Percentiles rank a stretch among this genome's conserved stretches.
phyloP scores from a whole-genome alignment of 2,113 vertebrate genomes.

The Pituophis catenifer region DNA sequence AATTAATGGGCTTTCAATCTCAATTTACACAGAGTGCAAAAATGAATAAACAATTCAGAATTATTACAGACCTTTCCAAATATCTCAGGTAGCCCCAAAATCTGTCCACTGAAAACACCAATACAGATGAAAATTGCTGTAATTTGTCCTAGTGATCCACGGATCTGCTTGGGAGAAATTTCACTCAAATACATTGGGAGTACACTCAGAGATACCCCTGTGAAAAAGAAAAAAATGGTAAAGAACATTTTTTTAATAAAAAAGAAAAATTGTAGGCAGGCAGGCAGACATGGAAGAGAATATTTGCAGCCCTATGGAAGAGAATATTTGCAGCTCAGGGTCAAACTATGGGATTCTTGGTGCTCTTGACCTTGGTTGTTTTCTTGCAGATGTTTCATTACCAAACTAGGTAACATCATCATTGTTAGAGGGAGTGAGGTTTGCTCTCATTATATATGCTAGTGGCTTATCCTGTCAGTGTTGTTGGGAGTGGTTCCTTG shows the following conservation, averaged over 20 bases:
- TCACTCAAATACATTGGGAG: constrained; percentile 95
- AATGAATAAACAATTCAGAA: not conserved
- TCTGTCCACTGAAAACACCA: constrained; percentile 87
- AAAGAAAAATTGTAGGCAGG: not conserved
- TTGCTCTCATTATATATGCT: not conserved
- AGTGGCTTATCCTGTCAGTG: not conserved
- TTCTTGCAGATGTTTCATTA: not conserved
- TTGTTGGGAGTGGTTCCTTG: not conserved
- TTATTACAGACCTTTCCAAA: constrained; percentile 82
- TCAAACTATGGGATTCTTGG: not conserved
- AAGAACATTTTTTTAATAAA: not conserved
- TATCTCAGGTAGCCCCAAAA: constrained; percentile 89
- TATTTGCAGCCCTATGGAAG: not conserved
- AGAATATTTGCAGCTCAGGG: not conserved
- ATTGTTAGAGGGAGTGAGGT: not conserved
- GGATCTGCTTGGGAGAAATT: constrained; percentile 86
- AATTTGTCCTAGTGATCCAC: constrained; percentile 89
- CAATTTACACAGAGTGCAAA: not conserved
- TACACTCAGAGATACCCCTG: constrained; percentile 87
- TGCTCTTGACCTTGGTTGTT: not conserved
- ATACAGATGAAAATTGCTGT: constrained; percentile 91
- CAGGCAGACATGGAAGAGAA: not conserved
- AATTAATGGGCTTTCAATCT: not conserved
- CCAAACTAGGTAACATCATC: not conserved
- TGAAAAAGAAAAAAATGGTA: rapidly evolving